Evolutionary conservation across 2,888 invertebrate species (phyloP), one percentile per base, ranked within the genome.

Genomic region (Apodemia hepburni): DNA sequence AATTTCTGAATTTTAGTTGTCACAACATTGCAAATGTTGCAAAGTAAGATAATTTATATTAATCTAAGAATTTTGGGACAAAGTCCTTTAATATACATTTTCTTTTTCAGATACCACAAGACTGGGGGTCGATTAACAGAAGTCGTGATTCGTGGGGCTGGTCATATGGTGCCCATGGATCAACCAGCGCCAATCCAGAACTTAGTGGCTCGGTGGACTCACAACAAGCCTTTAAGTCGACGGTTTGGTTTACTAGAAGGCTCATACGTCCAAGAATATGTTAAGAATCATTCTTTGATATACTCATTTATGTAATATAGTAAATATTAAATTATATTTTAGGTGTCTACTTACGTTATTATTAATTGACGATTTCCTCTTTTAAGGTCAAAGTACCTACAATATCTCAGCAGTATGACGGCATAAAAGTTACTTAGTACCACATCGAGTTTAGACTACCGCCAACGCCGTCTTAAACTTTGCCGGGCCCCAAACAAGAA

Each of bases 91-190:
- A 38, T 4, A 38, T 4, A 38, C 0, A 38, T 42, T 42, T 35
- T 61, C 15, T 9, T 59, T 57, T 63, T 7, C 65, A 94, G 94
- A 5, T 94, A 93, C 73, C 81, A 86, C 58, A 93, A 92, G 71
- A 84, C 81, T 12, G 92, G 92, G 0, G 92, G 92, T 0, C 85
- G 85, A 17, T 79, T 95, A 15, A 92, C 92, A 0, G 93, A 94
- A 73, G 89, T 92, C 12, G 76, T 94, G 59, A 78, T 95, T 7
- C 84, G 94, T 8, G 92, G 93, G 61, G 93, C 95, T 0, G 95
- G 95, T 0, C 95, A 95, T 78, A 93, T 94, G 92, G 93, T 92
- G 2, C 93, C 94, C 0, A 66, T 88, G 22, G 94, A 94, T 79
- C 86, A 92, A 66, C 94, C 94, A 0, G 87, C 81, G 38, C 88